Evolutionary conservation across 2,113 vertebrate genomes (phyloP).

Genomic region (Nycticorax nycticorax): DNA sequence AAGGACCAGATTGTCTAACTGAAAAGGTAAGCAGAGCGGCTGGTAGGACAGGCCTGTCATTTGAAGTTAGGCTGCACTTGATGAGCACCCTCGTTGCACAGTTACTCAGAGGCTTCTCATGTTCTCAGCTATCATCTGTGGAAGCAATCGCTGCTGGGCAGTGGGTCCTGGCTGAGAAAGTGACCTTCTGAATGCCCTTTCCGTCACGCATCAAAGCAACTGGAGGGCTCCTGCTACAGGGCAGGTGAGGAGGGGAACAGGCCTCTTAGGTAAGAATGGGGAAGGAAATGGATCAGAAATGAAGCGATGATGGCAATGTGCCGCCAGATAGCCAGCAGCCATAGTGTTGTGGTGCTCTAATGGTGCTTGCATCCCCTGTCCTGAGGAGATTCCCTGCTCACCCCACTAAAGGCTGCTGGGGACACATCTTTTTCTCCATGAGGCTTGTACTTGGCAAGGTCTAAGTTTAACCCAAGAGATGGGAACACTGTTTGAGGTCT

Average conservation of each 20-base stretch:
- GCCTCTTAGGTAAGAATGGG: not conserved
- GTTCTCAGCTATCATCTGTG: not conserved
- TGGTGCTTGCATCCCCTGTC: not conserved
- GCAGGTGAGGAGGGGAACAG: not conserved
- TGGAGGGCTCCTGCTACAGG: not conserved
- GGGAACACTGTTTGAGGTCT: not conserved
- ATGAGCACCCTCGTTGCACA: too few relatives aligned
- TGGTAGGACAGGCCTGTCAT: not conserved
- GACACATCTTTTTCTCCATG: not conserved
- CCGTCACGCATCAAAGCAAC: not conserved
- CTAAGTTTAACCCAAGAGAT: not conserved
- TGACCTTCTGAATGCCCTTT: not conserved
- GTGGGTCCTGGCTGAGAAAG: not conserved
- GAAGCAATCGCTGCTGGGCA: not conserved
- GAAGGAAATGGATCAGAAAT: not conserved
- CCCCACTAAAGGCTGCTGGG: not conserved
- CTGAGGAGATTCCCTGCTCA: not conserved
- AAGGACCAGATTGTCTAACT: not conserved
- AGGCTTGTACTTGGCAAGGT: not conserved
- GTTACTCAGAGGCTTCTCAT: not conserved
- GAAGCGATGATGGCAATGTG: not conserved
- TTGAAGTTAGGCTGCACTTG: not conserved
- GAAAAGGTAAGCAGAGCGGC: not conserved
- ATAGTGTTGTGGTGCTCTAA: not conserved
- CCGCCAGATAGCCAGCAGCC: not conserved